Percentiles rank a stretch among this genome's conserved stretches.
Evolutionary conservation across 2,888 invertebrate species (phyloP).

Genomic region (Macrophya annulata): DNA sequence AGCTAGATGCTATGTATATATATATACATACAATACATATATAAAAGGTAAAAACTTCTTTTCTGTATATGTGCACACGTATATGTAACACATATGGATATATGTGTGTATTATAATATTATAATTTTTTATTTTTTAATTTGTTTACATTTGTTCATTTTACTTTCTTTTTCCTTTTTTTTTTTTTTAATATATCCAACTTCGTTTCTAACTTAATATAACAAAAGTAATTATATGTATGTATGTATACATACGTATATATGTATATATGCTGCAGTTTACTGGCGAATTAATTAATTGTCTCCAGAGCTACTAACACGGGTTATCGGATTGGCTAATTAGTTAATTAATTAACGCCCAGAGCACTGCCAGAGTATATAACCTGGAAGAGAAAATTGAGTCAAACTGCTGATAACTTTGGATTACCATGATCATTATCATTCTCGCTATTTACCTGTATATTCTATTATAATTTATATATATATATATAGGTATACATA

Average conservation of each 20-base stretch:
- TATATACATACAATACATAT: neutral
- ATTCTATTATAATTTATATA: no score
- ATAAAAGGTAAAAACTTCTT: neutral
- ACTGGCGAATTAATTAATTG: conserved; percentile 21
- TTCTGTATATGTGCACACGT: neutral
- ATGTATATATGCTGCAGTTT: neutral
- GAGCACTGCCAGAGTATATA: neutral
- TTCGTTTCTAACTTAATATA: neutral
- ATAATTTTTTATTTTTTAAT: no score
- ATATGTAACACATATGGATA: no score
- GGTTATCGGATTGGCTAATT: conserved; percentile 49
- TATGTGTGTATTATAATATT: neutral
- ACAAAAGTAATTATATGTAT: neutral
- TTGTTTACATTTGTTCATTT: neutral
- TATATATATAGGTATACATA: no score
- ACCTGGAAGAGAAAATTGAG: conserved; percentile 51
- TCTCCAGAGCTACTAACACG: conserved; percentile 23
- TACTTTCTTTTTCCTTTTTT: neutral
- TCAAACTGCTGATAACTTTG: conserved; percentile 47
- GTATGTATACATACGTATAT: no score
- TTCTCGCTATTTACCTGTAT: neutral
- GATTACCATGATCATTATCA: conserved; percentile 50
- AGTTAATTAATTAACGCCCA: conserved; percentile 50
- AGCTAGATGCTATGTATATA: neutral
- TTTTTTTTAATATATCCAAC: neutral